Base-by-base conservation (phyloP, 2,113 vertebrate species). In the Plectropomus leopardus region DNA sequence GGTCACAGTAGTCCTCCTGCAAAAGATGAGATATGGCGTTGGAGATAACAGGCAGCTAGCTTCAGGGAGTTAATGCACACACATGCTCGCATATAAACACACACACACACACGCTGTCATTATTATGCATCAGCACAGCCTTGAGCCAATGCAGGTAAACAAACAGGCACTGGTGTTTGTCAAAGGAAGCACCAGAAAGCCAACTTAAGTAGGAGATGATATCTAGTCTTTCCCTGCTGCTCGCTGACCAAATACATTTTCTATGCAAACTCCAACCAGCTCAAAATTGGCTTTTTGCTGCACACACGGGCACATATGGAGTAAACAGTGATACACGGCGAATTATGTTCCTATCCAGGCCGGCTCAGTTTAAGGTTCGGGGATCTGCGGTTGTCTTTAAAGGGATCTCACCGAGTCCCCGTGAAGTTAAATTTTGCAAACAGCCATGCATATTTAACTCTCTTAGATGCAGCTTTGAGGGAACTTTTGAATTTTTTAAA, bases 1-100 rank as follows among this genome's bases (percentile, higher is more conserved):
- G 87, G 92, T 86, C 89, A 86, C 77, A 88, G 80, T 72, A n/a
- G 82, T 79, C 78, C 73, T 76, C 80, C 83, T 89, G 87, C 71
- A 81, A 77, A 82, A 91, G 72, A 88, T 86, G 67, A 91, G 88
- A 92, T 92, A 79, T 79, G 72, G 67, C 24, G 32, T 60, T 75
- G 36, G 47, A 88, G 76, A 89, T 91, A 77, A 75, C 65, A 86
- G 82, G 40, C 72, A 57, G 81, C 47, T 68, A 26, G 84, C 88
- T 84, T 79, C 45, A 85, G 80, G 81, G 73, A 66, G 23, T 17
- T 11, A 10, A 24, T 45, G 67, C 63, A 77, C 26, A 66, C 28
- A 53, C 45, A 45, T 28, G 16, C 30, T 45, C 28, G 30, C 40
- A 63, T 17, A 28, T 47, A 15, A 42, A 42, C 45, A 47, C 65